Evolutionary conservation across 2,888 invertebrate genomes (phyloP).

Genomic region (Nemurella pictetii): DNA sequence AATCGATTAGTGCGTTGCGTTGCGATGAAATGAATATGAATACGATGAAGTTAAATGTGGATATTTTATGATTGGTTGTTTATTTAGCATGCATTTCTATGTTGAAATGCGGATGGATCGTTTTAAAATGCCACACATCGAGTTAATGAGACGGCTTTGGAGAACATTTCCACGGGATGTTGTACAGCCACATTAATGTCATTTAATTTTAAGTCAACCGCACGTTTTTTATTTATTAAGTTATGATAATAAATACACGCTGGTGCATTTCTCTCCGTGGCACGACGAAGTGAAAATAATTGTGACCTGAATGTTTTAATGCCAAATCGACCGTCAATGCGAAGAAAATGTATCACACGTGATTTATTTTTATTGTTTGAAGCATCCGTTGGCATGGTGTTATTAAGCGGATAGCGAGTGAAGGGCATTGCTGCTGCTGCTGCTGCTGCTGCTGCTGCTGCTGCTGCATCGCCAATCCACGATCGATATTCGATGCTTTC

Average conservation of each 20-base stretch:
- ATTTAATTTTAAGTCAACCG: neutral
- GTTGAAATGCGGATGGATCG: too few species aligned
- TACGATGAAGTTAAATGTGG: too few species aligned
- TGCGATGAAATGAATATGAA: too few species aligned
- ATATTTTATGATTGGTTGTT: too few species aligned
- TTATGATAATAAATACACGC: neutral
- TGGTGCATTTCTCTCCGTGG: constrained; percentile 8
- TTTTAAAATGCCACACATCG: too few species aligned
- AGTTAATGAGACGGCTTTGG: too few species aligned
- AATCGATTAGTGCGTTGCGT: too few species aligned
- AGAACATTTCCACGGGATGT: too few species aligned
- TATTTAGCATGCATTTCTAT: too few species aligned
- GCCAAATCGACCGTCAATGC: neutral
- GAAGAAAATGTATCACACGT: constrained; percentile 12
- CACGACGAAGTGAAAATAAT: constrained; percentile 23
- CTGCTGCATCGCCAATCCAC: neutral
- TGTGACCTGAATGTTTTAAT: constrained; percentile 23
- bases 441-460: neutral
- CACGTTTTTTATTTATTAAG: neutral
- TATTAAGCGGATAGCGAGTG: neutral
- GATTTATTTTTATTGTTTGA: constrained; percentile 14
- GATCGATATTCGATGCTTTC: neutral
- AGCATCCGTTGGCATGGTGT: neutral
- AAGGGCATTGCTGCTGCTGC: neutral
- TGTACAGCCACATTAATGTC: neutral